Evolutionary conservation across 2,888 invertebrate species (phyloP).

Genomic region (Dryobota labecula): DNA sequence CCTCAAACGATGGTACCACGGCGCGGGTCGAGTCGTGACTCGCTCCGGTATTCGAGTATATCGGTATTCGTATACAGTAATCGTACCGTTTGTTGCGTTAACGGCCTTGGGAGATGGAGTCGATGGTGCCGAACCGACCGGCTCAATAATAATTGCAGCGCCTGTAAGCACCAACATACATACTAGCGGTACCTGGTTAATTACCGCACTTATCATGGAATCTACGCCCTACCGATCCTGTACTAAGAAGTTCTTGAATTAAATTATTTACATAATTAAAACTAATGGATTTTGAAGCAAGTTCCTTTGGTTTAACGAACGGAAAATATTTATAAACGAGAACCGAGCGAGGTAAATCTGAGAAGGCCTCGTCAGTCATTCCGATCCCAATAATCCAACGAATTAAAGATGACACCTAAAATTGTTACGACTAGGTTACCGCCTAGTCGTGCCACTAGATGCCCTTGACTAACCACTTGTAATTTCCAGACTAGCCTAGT

Average conservation of each 20-base stretch:
- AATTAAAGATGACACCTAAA: conserved; percentile 69
- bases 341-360: conserved; percentile 54
- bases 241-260: conserved; percentile 41
- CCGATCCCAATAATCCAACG: conserved; percentile 55
- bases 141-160: conserved; percentile 73
- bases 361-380: conserved; percentile 56
- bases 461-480: conserved; percentile 72
- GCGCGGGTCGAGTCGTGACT: conserved; percentile 81
- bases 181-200: conserved; percentile 59
- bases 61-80: conserved; percentile 79
- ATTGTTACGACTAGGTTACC: conserved; percentile 72
- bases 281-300: conserved; percentile 48
- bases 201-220: conserved; percentile 48
- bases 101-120: conserved; percentile 83
- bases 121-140: conserved; percentile 78
- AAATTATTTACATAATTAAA: conserved; percentile 53
- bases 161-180: conserved; percentile 54
- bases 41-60: conserved; percentile 72
- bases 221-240: conserved; percentile 30
- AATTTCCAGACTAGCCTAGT: conserved; percentile 55
- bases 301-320: conserved; percentile 32
- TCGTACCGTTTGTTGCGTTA: conserved; percentile 82
- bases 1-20: conserved; percentile 72
- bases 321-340: conserved; percentile 46
- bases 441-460: conserved; percentile 68